phyloP scores from a whole-genome alignment of 2,797 vertebrate species.

The Xenops minutus region DNA sequence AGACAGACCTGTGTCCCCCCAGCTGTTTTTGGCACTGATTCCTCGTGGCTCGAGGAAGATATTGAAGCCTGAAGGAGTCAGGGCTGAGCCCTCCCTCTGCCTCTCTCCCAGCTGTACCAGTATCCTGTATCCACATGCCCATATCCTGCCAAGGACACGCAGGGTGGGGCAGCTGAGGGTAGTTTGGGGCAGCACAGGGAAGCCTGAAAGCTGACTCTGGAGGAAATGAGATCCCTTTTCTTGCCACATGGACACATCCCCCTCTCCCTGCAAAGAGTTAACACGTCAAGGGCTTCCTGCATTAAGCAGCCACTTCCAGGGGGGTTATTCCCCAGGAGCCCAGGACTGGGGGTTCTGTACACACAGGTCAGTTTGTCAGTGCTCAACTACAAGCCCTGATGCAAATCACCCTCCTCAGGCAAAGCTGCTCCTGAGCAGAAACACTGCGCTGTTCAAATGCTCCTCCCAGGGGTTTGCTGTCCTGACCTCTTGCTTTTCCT shows the following conservation, averaged over 20 bases:
- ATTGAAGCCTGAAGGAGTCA: neutral
- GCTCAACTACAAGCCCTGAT: constrained; percentile 49
- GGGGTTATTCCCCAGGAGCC: neutral
- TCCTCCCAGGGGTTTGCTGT: constrained; percentile 44
- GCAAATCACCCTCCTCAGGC: constrained; percentile 45
- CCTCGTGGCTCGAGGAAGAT: neutral
- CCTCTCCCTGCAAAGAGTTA: neutral
- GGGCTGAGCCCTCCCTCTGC: neutral
- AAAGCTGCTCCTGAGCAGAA: neutral
- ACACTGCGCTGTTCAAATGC: neutral
- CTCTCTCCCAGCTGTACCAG: neutral
- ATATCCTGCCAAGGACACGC: neutral
- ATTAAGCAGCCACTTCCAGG: neutral
- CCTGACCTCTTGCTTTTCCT: constrained; percentile 67
- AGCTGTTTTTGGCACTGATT: neutral
- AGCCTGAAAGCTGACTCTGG: neutral
- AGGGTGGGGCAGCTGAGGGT: neutral
- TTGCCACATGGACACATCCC: rapidly evolving
- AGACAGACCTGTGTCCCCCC: neutral
- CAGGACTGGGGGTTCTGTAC: neutral
- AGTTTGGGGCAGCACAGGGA: neutral
- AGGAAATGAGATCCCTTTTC: neutral
- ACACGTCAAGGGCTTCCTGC: neutral
- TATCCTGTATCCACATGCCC: neutral
- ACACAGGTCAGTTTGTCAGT: constrained; percentile 45